A percentile compares a stretch with the other conserved stretches of the same genome.
phyloP scores from a whole-genome alignment of 2,113 vertebrate species.

The Callocephalon fimbriatum region DNA sequence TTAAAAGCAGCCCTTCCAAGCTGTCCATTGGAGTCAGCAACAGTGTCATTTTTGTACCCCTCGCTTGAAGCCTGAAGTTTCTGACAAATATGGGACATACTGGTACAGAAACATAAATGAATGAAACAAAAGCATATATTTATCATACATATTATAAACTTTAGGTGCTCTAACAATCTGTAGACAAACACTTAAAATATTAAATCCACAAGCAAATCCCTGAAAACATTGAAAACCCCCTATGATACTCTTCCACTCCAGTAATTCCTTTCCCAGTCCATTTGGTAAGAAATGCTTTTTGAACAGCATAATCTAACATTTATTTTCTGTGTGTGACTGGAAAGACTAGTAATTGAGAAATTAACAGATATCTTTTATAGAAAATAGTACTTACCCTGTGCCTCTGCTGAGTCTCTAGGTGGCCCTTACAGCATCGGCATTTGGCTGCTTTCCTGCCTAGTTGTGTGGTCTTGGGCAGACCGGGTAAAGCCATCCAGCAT shows the following conservation, averaged over 20 bases:
- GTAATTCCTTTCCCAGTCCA: background rate
- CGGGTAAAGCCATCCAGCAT: background rate
- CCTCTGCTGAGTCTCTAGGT: conserved; percentile 2
- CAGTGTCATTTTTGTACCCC: background rate
- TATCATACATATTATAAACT: background rate
- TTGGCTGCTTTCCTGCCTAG: conserved; percentile 29
- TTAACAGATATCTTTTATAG: background rate
- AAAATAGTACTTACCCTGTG: background rate
- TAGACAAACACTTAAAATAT: background rate
- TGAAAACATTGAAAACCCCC: background rate
- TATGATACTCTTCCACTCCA: background rate
- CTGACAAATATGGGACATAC: background rate
- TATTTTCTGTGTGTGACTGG: background rate
- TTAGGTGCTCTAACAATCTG: background rate
- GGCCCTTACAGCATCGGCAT: background rate
- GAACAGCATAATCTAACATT: background rate
- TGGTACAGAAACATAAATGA: background rate
- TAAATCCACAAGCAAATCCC: background rate
- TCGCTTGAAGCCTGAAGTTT: background rate
- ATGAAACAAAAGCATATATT: background rate
- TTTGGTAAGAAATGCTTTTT: background rate
- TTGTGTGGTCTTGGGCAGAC: conserved; percentile 37
- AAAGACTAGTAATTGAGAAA: background rate
- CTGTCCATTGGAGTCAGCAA: background rate
- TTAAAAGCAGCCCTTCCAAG: conserved; percentile 25